phyloP scores from a whole-genome alignment of 1,140 invertebrate species.

The Mylabris phalerata region DNA sequence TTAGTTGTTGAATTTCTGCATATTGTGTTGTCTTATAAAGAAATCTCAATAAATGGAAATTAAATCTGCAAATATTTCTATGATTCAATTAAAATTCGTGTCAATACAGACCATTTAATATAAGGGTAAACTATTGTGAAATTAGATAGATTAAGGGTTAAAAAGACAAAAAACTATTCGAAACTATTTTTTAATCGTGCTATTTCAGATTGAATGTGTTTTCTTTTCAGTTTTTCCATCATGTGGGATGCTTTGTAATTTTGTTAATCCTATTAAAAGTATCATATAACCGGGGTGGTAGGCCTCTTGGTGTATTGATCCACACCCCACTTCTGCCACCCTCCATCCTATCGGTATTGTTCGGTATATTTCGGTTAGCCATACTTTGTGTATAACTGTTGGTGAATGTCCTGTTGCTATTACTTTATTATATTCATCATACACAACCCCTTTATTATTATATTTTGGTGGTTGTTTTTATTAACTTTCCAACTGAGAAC shows the following conservation, averaged over 20 bases:
- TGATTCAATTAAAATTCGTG: too few species aligned
- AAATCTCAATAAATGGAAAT: too few species aligned
- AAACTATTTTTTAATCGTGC: not conserved
- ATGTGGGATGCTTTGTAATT: conserved; percentile 30
- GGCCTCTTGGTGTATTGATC: conserved; percentile 32
- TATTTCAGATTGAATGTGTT: conserved; percentile 29
- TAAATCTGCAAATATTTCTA: too few species aligned
- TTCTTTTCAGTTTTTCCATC: conserved; percentile 15
- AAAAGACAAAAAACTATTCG: too few species aligned
- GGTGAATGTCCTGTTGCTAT: conserved; percentile 13
- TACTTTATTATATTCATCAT: conserved; percentile 1
- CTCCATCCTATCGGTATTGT: conserved; percentile 14
- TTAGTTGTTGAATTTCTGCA: too few species aligned
- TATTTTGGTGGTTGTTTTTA: too few species aligned
- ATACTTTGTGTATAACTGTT: not conserved
- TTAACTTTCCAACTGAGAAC: too few species aligned
- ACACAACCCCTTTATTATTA: too few species aligned
- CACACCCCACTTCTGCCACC: conserved; percentile 13
- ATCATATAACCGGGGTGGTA: conserved; percentile 30
- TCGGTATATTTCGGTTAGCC: conserved; percentile 10
- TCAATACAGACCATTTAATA: too few species aligned
- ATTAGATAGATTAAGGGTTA: too few species aligned
- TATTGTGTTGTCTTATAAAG: too few species aligned
- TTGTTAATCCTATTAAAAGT: conserved; percentile 36
- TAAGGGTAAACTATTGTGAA: too few species aligned